Base-by-base conservation (phyloP, 2,888 invertebrate species). In the Prionchulus punctatus region DNA sequence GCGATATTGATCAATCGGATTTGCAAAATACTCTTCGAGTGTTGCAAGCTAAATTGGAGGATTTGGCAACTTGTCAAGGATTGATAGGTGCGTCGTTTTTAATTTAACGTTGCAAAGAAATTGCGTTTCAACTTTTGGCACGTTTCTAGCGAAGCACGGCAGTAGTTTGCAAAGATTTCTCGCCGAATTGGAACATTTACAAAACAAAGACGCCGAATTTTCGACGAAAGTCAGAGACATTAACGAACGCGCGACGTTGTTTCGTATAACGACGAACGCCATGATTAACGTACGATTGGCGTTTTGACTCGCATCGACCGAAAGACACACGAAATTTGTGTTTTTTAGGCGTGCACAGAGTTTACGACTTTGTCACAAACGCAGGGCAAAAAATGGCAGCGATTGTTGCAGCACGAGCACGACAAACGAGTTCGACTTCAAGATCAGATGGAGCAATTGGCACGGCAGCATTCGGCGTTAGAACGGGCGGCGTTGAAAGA, bases 361-460 rank as follows among this genome's bases (percentile, higher is more conserved):
- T 94, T 90, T 75, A 79, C 91, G 68, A 83, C 83, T 66, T 80
- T 90, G 58, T 89, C 91, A 18, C 85, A 89, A 65, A 81, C 81
- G 28, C 90, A 94, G 64, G 88, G 88, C 53, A 82, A 85, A 58
- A 86, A 91, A 63, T 88, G 94, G 87, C 85, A 86, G 63, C 84
- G 86, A 64, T 81, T 89, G 71, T 75, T 96, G 60, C 87, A 91
- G 65, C 87, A 90, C 73, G 59, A 98, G 71, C 83, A 92, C 26
- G 91, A 94, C 63, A 91, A 94, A 74, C 82, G 91, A 67, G 80
- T 84, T 71, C 80, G 89, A 50, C 77, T 92, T 60, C 90, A 92
- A 70, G 92, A 92, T 69, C 88, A 98, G 77, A 89, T 98, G 21
- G 96, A 98, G 71, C 91, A 92, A 67, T 79, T 99, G 60, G 98